Base-by-base conservation (phyloP, 2,113 vertebrate genomes). In the Plotosus lineatus region DNA sequence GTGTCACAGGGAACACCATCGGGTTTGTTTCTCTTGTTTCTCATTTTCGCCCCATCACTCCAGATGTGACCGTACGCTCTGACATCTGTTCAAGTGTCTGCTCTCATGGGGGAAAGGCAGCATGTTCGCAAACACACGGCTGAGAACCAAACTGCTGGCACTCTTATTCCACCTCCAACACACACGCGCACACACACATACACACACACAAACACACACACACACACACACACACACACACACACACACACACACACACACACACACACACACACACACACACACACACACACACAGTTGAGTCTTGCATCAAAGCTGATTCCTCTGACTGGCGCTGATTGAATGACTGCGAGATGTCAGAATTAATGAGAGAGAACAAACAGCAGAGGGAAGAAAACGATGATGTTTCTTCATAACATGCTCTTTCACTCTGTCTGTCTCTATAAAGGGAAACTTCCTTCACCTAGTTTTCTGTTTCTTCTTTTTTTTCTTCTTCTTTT, bases 1-100 rank as follows among this genome's bases (percentile, higher is more conserved):
- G 68, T 72, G 14, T 77, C 72, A 71, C 61, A 84, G 61, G 42
- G 56, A 82, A 68, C 28, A 9, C 53, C 42, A 56, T 72, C 77
- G 69, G n/a, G n/a, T 84, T 86, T 76, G 75, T 80, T 83, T 76
- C 75, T 68, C 86, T 84, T 84, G 82, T 83, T 86, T 82, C 76
- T 86, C 81, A 88, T 88, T 83, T 83, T 83, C 83, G 40, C 80
- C 82, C 78, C 82, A 85, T 87, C 84, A 85, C 85, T 84, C 73
- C 63, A 83, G 78, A 86, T 88, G 85, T 86, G 83, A 83, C 86
- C 86, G 69, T 23, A 79, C 77, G 61, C 65, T 76, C 79, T 82
- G 82, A 84, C 84, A 84, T 81, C 81, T 86, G 82, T 73, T 87
- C 77, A 55, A 81, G 71, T 76, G 82, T 79, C 80, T 78, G 71